These are phyloP conservation scores for Ditylenchus weischeri DNA, from an alignment of 2,888 invertebrate species.

Conservation along the genomic window DNA sequence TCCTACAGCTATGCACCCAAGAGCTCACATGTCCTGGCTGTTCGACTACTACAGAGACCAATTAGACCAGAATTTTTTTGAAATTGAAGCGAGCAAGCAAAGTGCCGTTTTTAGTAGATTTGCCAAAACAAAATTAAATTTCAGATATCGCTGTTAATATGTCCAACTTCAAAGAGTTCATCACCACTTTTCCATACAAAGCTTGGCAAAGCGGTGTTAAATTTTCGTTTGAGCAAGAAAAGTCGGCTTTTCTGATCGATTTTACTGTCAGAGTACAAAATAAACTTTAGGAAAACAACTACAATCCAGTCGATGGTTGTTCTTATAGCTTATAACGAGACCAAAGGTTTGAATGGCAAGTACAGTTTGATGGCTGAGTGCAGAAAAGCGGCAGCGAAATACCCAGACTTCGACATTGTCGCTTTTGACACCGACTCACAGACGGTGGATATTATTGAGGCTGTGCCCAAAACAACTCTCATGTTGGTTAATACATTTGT, in stretches of 20 bases:
- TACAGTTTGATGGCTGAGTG: slow-evolving; percentile 22
- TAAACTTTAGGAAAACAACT: slow-evolving; percentile 18
- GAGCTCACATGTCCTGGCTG: slow-evolving; percentile 33
- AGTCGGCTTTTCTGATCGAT: slow-evolving; percentile 4
- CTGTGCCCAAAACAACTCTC: slow-evolving; percentile 18
- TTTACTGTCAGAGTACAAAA: background rate
- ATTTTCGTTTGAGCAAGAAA: slow-evolving; percentile 4
- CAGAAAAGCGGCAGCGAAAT: slow-evolving; percentile 20
- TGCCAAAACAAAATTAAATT: background rate
- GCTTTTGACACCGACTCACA: slow-evolving; percentile 31
- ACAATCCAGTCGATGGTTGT: slow-evolving; percentile 30
- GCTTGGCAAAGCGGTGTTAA: slow-evolving; percentile 30
- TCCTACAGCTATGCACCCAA: slow-evolving; percentile 23
- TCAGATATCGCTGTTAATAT: slow-evolving; percentile 19
- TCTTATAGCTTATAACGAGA: slow-evolving; percentile 29
- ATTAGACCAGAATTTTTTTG: slow-evolving; percentile 22
- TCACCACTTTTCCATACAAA: slow-evolving; percentile 31
- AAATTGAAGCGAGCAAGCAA: background rate
- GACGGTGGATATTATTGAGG: slow-evolving; percentile 28
- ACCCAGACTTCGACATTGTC: slow-evolving; percentile 22
- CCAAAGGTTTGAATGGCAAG: slow-evolving; percentile 29
- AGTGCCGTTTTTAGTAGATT: background rate
- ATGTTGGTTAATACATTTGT: slow-evolving; percentile 14
- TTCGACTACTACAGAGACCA: slow-evolving; percentile 32
- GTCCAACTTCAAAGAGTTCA: slow-evolving; percentile 29